A percentile compares a stretch with the other conserved stretches of the same genome.
These are phyloP conservation scores for Holothuria glaberrima DNA, from an alignment of 35 echinoderm and acorn worm species.

Conservation along the genomic window DNA sequence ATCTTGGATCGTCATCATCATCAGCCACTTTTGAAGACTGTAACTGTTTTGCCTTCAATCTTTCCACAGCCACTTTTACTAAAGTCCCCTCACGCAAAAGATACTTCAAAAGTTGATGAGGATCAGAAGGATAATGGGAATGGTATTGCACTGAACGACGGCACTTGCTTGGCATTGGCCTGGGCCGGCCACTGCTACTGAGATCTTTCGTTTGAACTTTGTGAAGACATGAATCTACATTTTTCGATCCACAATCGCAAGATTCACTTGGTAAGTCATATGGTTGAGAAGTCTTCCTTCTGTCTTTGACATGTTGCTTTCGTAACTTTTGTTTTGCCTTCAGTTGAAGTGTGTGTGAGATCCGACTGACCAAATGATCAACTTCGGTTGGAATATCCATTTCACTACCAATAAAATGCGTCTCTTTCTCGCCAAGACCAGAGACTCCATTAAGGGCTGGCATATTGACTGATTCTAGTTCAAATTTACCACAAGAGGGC, in stretches of 20 bases:
- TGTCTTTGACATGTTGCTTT: not conserved
- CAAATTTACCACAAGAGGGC: too few relatives aligned
- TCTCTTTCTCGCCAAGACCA: too few relatives aligned
- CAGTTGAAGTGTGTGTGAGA: slow-evolving; percentile 18
- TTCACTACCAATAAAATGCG: too few relatives aligned
- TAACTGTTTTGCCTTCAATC: slow-evolving; percentile 28
- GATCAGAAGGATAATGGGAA: slow-evolving; percentile 33
- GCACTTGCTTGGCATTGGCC: not conserved
- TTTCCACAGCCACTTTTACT: slow-evolving; percentile 29
- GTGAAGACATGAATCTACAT: not conserved
- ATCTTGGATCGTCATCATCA: slow-evolving; percentile 7
- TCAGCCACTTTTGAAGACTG: not conserved
- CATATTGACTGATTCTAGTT: too few relatives aligned
- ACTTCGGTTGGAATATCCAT: slow-evolving; percentile 4
- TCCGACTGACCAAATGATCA: slow-evolving; percentile 18
- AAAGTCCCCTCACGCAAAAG: slow-evolving; percentile 27
- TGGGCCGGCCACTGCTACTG: not conserved
- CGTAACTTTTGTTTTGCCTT: slow-evolving; percentile 13
- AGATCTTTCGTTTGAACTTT: not conserved
- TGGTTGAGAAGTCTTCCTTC: not conserved
- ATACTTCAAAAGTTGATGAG: slow-evolving; percentile 39
- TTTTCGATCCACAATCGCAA: not conserved
- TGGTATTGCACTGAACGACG: slow-evolving; percentile 48
- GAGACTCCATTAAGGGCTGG: too few relatives aligned
- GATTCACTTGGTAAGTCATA: not conserved